A percentile compares a stretch with the other conserved stretches of the same genome.
Evolutionary conservation across 1,140 invertebrate genomes (phyloP).

Genomic region (Leptinotarsa texana): DNA sequence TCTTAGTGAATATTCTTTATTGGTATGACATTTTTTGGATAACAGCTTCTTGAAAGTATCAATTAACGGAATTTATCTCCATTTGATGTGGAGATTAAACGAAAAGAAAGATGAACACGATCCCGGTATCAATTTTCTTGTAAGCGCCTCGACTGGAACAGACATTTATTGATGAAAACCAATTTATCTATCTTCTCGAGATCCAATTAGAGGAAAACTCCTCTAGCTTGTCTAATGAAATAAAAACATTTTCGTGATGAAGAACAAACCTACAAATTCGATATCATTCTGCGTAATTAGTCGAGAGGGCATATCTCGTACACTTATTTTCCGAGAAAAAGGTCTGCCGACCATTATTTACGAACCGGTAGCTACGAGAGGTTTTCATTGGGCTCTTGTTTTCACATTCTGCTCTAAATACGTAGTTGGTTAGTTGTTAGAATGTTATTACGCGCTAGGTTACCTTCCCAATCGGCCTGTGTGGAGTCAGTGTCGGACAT

Average conservation of each 20-base stretch:
- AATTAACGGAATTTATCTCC: too few species aligned
- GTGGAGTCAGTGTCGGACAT: too few species aligned
- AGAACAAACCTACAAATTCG: slow-evolving; percentile 12
- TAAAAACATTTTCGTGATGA: slow-evolving; percentile 6
- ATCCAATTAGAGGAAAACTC: slow-evolving; percentile 7
- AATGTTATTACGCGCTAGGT: slow-evolving; percentile 31
- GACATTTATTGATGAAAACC: slow-evolving; percentile 9
- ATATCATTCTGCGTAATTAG: slow-evolving; percentile 15
- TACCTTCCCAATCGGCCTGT: slow-evolving; percentile 12
- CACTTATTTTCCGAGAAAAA: slow-evolving; percentile 17
- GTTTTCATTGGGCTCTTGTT: slow-evolving; percentile 37
- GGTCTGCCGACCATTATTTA: slow-evolving; percentile 11
- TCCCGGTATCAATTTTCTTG: slow-evolving; percentile 5
- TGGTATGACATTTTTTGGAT: too few species aligned
- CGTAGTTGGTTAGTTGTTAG: slow-evolving; percentile 32
- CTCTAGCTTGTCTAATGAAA: slow-evolving; percentile 13
- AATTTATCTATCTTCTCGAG: slow-evolving; percentile 4
- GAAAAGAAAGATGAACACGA: background rate
- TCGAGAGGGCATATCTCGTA: slow-evolving; percentile 7
- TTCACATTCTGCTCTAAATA: slow-evolving; percentile 38
- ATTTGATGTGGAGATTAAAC: too few species aligned
- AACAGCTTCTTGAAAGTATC: too few species aligned
- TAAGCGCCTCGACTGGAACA: background rate
- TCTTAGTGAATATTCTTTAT: too few species aligned
- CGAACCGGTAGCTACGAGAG: slow-evolving; percentile 11